These are phyloP conservation scores for Megalonaias nervosa DNA, from an alignment of 1,140 invertebrate genomes.

Conservation along the genomic window DNA sequence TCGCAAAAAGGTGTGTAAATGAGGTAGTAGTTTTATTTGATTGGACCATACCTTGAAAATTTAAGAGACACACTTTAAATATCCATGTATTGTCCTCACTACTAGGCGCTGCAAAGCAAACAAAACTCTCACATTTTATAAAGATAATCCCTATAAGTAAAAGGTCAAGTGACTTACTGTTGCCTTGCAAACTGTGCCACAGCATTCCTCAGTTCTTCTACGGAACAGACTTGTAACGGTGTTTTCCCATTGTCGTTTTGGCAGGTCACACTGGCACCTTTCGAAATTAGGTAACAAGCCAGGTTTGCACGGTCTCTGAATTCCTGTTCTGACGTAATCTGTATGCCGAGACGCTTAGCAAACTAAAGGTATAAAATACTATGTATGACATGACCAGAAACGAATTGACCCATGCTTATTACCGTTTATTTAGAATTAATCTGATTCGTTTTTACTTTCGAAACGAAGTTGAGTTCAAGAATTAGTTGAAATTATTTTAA, in stretches of 20 bases:
- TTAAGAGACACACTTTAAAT: neutral
- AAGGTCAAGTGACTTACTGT: slow-evolving; percentile 22
- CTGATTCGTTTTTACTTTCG: no score
- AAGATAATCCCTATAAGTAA: neutral
- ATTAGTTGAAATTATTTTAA: no score
- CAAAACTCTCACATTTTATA: neutral
- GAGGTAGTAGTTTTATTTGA: no score
- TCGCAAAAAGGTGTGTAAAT: no score
- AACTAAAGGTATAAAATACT: no score
- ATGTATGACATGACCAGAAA: no score
- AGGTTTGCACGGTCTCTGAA: slow-evolving; percentile 18
- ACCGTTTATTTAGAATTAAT: no score
- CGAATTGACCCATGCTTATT: no score
- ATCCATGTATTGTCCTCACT: neutral
- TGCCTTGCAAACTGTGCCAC: slow-evolving; percentile 34
- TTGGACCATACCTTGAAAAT: neutral
- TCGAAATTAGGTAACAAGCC: slow-evolving; percentile 39
- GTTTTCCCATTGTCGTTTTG: slow-evolving; percentile 31
- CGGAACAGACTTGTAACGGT: slow-evolving; percentile 32
- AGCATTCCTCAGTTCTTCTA: slow-evolving; percentile 33
- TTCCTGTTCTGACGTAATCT: no score
- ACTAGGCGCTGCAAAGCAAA: neutral
- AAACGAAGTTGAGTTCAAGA: no score
- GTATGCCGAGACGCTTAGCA: no score
- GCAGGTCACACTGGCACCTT: slow-evolving; percentile 24